These are phyloP conservation scores for Arenaria interpres DNA, from an alignment of 2,113 vertebrate species.

Conservation along the genomic window DNA sequence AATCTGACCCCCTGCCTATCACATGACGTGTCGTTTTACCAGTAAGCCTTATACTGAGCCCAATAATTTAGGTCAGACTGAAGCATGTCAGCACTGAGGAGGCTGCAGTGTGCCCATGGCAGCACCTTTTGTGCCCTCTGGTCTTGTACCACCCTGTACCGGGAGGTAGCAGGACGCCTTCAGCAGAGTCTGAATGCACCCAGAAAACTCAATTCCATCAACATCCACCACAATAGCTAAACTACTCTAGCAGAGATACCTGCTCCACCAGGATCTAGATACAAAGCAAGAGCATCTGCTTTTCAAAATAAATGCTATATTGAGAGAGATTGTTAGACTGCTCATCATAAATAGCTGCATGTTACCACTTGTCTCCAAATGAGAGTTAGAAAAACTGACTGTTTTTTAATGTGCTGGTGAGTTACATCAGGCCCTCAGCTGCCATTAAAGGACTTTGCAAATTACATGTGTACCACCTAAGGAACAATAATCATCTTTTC, in stretches of 20 bases:
- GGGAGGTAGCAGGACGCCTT: neutral
- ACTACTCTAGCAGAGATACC: neutral
- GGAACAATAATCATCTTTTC: neutral
- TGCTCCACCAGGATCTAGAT: neutral
- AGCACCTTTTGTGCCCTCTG: neutral
- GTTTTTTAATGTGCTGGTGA: neutral
- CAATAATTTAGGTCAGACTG: neutral
- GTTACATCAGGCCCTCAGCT: neutral
- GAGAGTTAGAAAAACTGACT: neutral
- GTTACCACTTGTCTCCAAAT: neutral
- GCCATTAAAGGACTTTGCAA: neutral
- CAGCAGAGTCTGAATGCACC: neutral
- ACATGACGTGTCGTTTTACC: neutral
- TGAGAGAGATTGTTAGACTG: neutral
- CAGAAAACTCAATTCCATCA: neutral
- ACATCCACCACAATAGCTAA: accelerated
- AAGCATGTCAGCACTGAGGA: neutral
- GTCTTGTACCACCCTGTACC: neutral
- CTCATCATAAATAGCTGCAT: neutral
- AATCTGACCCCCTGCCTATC: constrained; percentile 25
- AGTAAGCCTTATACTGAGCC: neutral
- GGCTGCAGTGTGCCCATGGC: neutral
- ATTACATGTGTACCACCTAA: constrained; percentile 17
- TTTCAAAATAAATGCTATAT: neutral
- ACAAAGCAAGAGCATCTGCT: neutral